Evolutionary conservation across 2,797 vertebrate genomes (phyloP).

Genomic region (Lutjanus campechanus): DNA sequence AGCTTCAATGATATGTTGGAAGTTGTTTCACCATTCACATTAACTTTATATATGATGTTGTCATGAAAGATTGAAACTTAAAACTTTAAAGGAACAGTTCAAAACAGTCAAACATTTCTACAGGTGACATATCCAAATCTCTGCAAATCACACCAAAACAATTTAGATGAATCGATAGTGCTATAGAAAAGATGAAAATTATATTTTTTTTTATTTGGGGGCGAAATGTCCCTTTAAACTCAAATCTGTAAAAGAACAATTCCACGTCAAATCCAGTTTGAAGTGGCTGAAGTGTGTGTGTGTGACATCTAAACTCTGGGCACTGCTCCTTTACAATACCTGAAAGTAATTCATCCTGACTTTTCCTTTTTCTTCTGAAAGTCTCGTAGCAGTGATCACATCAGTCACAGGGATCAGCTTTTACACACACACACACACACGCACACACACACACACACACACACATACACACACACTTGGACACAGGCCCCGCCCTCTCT

Average conservation of each 20-base stretch:
- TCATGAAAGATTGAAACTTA: background rate
- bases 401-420: slow-evolving; percentile 58
- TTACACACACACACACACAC: slow-evolving; percentile 20
- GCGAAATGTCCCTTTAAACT: no score
- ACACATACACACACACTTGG: background rate
- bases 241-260: background rate
- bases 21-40: background rate
- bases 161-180: no score
- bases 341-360: slow-evolving; percentile 34
- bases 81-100: background rate
- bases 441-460: slow-evolving; percentile 13
- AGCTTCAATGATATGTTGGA: background rate
- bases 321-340: slow-evolving; percentile 15
- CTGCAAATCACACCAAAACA: no score
- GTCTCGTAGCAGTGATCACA: slow-evolving; percentile 49
- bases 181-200: no score
- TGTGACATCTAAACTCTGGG: slow-evolving; percentile 30
- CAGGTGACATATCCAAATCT: no score
- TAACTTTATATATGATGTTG: background rate
- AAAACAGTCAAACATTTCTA: no score
- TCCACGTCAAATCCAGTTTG: slow-evolving; percentile 4
- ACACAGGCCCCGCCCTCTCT: slow-evolving; percentile 76
- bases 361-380: slow-evolving; percentile 31
- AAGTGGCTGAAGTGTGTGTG: background rate
- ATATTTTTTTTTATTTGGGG: no score